phyloP scores from a whole-genome alignment of 2,888 invertebrate species.

The Caenorhabditis becei region DNA sequence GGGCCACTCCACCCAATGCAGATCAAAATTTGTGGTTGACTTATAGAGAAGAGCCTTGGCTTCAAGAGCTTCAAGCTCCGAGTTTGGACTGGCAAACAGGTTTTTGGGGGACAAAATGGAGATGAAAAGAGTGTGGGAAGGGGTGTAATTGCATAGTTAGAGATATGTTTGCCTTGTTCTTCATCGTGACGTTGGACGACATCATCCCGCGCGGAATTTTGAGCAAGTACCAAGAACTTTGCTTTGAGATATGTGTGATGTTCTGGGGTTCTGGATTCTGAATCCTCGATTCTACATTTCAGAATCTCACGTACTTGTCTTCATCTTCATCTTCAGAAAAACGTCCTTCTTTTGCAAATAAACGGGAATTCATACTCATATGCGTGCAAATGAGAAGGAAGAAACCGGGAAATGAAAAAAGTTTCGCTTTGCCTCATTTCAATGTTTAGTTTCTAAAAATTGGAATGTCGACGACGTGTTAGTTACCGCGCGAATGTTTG shows the following conservation, averaged over 20 bases:
- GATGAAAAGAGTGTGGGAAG: conserved; percentile 10
- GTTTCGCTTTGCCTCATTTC: background rate
- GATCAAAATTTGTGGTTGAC: background rate
- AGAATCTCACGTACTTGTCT: background rate
- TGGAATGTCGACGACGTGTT: conserved; percentile 20
- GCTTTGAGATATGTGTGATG: too few relatives aligned
- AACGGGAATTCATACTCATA: background rate
- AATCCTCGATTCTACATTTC: background rate
- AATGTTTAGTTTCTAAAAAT: background rate
- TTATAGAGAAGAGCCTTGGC: too few relatives aligned
- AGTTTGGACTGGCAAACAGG: too few relatives aligned
- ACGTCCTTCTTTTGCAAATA: too few relatives aligned
- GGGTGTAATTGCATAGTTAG: conserved; percentile 52
- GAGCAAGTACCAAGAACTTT: background rate
- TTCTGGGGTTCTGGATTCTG: too few relatives aligned
- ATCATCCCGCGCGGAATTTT: conserved; percentile 22
- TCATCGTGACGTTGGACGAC: conserved; percentile 34
- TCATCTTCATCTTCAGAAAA: background rate
- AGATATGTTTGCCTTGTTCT: conserved; percentile 47
- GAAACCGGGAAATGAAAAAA: too few relatives aligned
- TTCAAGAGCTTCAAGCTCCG: too few relatives aligned
- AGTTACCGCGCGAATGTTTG: conserved; percentile 33
- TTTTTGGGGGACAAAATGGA: conserved; percentile 3
- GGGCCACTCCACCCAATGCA: too few relatives aligned
- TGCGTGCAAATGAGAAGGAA: too few relatives aligned